Evolutionary conservation across 2,888 invertebrate genomes (phyloP), one percentile per base, ranked within the genome.

Genomic region (Ormyrus pomaceus): DNA sequence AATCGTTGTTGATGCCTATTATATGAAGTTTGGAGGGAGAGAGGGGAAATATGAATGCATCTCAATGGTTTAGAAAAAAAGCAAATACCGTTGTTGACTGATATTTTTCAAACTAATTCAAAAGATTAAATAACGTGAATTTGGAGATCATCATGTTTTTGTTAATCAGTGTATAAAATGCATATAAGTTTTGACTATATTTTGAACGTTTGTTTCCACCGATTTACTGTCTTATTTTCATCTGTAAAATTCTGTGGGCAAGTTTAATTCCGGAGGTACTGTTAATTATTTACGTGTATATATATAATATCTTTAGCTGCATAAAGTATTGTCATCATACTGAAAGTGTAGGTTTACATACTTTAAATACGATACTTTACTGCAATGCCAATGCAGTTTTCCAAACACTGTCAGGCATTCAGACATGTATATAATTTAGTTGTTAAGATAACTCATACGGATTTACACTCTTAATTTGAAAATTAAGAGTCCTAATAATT

Each of bases 371-470:
- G n/a, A 80, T 77, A 74, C 66, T 70, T 79, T 68, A 77, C 71
- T 65, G 72, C 19, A 66, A 61, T 71, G 69, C 58, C 73, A 64
- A 55, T 53, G 11, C 64, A 79, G 74, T 80, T 80, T 50, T 77
- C 11, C 13, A 69, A 50, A 55, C 71, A 72, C 69, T 79, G 74
- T 62, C 11, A 34, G 58, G 83, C 68, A 65, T 82, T 77, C 50
- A 73, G 66, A 80, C 34, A 45, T 84, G 83, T 84, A 85, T 81
- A 85, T 85, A 84, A 79, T 81, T 83, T 83, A 84, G 70, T 77
- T 81, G 45, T 82, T 83, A 84, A 82, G 83, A 68, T 79, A 80
- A 76, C 51, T 65, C 46, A 64, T 53, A 53, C 51, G 48, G 53
- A 71, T 80, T 76, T 66, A 9, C 71, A 71, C 71, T 76, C 65